Evolutionary conservation across 2,113 vertebrate species (phyloP).

Genomic region (Etia nguti): DNA sequence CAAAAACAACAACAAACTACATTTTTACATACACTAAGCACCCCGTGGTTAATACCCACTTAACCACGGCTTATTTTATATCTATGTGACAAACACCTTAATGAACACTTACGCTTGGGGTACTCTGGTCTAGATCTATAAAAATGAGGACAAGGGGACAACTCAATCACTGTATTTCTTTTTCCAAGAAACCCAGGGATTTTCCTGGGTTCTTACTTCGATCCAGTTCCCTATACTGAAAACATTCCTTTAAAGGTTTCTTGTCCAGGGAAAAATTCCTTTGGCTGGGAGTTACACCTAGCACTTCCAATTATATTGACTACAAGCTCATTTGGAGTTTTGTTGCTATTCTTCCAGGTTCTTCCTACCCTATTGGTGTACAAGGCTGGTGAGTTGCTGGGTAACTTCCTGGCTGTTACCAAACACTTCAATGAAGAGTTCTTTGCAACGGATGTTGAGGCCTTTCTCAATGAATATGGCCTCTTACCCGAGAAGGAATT

Average conservation of each 20-base stretch:
- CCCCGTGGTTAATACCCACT: neutral
- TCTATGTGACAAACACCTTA: neutral
- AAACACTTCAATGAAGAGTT: constrained; percentile 86
- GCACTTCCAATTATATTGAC: neutral
- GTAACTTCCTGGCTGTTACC: constrained; percentile 85
- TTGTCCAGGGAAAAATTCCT: neutral
- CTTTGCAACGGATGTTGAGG: constrained; percentile 88
- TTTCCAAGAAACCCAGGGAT: neutral
- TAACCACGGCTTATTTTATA: neutral
- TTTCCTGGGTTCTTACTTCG: neutral
- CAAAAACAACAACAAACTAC: neutral
- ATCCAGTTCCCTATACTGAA: rapidly evolving
- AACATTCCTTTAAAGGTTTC: rapidly evolving
- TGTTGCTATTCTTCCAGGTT: constrained; percentile 63
- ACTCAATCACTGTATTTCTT: neutral
- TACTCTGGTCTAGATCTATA: neutral
- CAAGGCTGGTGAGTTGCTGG: constrained; percentile 88
- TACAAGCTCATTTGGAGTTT: neutral
- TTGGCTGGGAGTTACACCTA: neutral
- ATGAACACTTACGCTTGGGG: neutral
- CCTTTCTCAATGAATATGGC: constrained; percentile 89
- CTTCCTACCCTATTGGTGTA: constrained; percentile 89
- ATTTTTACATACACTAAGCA: neutral
- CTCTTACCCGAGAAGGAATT: constrained; percentile 85
- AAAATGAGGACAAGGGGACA: neutral